Base-by-base conservation (phyloP, 2,888 invertebrate species). In the Salpingus planirostris region DNA sequence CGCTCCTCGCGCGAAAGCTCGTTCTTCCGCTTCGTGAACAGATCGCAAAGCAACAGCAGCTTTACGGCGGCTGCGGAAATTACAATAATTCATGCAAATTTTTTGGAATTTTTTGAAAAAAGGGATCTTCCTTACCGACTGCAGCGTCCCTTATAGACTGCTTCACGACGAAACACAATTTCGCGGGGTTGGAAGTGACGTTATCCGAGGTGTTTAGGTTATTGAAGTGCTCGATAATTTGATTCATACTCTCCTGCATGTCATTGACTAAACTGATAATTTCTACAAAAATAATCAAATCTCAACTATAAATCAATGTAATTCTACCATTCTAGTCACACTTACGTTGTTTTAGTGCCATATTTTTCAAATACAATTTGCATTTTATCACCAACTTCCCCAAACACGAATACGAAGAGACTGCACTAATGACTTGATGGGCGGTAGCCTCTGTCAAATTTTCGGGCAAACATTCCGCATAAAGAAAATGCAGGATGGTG, bases 261-360 rank as follows among this genome's bases (percentile, higher is more conserved):
- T 79, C 78, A 52, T 70, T 71, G 15, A 78, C 73, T 33, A 79
- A 59, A 32, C 68, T 69, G 29, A 74, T 70, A 24, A 78, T 76
- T 66, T 76, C 79, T 79, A 55, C 2, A 65, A 65, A 29, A 24
- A 10, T 24, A 24, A 15, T 13, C 27, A 8, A 8, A 29, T 5
- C 5, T 11, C 12, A 13, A 7, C 4, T 11, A n/a, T 24, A 7
- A 31, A 27, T 36, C 29, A 27, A 27, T 21, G n/a, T 15, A 27
- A 18, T 15, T 6, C 3, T 14, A 32, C 14, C 21, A 11, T 13
- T 12, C 15, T 4, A 15, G n/a, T n/a, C n/a, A n/a, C 8, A 55
- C 72, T 67, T 65, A 78, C 78, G 75, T 59, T 77, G 73, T 57
- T 73, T 77, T 12, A 80, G 61, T 10, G 72, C 69, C 48, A 73